A percentile compares a stretch with the other conserved stretches of the same genome.
Conservation (phyloP, 2,888 invertebrate genomes). For the Drosophila atripex region DNA sequence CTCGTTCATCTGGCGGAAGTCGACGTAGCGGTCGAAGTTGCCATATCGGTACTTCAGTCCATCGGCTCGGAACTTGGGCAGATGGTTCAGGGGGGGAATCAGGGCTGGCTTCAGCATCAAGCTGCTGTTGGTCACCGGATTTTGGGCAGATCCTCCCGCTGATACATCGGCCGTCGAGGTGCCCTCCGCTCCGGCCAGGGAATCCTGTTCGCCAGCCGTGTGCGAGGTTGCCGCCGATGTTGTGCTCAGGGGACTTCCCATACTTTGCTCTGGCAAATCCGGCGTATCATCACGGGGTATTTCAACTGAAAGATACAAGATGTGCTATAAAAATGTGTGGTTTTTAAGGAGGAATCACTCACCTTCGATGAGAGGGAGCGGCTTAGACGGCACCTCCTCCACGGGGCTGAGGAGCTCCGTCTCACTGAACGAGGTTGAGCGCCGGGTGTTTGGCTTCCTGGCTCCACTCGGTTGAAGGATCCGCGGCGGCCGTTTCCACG, state of each 20-base stretch:
- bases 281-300: conserved; percentile 80
- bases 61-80: conserved; percentile 88
- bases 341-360: conserved; percentile 19
- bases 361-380: conserved; percentile 69
- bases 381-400: conserved; percentile 78
- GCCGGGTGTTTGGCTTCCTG: conserved; percentile 80
- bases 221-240: conserved; percentile 71
- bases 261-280: conserved; percentile 69
- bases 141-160: background rate
- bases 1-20: conserved; percentile 93
- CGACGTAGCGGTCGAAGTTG: conserved; percentile 98
- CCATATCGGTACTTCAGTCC: conserved; percentile 95
- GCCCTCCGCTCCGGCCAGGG: conserved; percentile 36
- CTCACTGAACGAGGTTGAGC: conserved; percentile 85
- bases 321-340: background rate
- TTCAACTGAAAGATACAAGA: conserved; percentile 60
- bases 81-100: conserved; percentile 60
- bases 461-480: conserved; percentile 81
- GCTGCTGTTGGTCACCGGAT: conserved; percentile 4
- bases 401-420: conserved; percentile 83
- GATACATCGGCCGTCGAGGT: conserved; percentile 11
- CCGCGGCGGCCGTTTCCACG: conserved; percentile 88
- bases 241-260: conserved; percentile 76
- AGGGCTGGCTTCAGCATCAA: conserved; percentile 56
- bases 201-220: conserved; percentile 73